These are phyloP conservation scores for Cinclus cinclus DNA, from an alignment of 2,113 vertebrate genomes.

Conservation along the genomic window DNA sequence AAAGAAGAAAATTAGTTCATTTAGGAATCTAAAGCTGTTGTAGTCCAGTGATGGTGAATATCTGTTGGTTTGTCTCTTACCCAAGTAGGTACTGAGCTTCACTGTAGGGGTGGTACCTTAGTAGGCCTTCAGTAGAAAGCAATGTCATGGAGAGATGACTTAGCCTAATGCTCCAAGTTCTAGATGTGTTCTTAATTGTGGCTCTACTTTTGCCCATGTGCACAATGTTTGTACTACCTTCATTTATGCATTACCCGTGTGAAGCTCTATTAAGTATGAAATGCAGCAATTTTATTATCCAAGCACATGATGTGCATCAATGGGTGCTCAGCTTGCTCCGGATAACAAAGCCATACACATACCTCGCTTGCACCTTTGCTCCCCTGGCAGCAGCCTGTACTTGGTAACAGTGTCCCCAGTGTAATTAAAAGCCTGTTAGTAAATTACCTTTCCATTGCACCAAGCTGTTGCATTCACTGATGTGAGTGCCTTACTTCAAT, in stretches of 20 bases:
- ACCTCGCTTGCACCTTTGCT: rapidly evolving
- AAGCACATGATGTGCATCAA: rapidly evolving
- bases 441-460: background rate
- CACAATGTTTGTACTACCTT: background rate
- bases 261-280: background rate
- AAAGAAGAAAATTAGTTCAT: background rate
- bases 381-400: background rate
- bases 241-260: background rate
- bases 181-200: background rate
- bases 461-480: background rate
- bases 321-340: background rate
- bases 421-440: background rate
- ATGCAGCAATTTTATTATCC: background rate
- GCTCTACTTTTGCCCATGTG: background rate
- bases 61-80: background rate
- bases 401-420: background rate
- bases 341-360: background rate
- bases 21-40: background rate
- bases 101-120: background rate
- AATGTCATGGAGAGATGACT: background rate
- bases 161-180: background rate
- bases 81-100: background rate
- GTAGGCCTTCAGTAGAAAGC: background rate
- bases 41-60: background rate
- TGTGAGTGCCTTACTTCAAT: background rate